Conservation (phyloP, 2,888 invertebrate genomes). For the Cancer borealis region DNA sequence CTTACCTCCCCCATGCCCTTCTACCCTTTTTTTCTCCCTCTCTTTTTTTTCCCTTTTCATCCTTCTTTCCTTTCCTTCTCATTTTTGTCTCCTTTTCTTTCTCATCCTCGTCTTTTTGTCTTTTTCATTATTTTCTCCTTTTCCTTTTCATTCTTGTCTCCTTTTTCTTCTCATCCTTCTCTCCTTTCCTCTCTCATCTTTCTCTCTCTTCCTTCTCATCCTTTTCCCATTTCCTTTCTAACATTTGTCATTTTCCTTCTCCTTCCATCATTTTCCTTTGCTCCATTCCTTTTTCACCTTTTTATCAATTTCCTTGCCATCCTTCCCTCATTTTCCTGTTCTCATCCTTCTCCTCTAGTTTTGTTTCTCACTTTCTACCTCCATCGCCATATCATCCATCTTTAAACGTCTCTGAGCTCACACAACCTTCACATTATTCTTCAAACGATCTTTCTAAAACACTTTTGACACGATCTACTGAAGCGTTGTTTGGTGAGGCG, state of each 20-base stretch:
- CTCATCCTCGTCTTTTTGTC: background rate
- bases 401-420: background rate
- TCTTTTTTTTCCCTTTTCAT: background rate
- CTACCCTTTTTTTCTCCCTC: background rate
- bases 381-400: background rate
- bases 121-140: background rate
- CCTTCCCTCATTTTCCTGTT: background rate
- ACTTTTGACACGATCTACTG: background rate
- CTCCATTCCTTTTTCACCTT: background rate
- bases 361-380: background rate
- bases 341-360: no score
- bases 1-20: background rate
- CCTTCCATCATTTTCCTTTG: background rate
- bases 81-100: background rate
- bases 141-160: background rate
- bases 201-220: background rate
- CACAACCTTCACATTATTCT: slow-evolving; percentile 20
- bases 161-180: background rate
- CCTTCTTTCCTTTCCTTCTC: background rate
- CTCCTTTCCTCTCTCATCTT: background rate
- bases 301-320: background rate
- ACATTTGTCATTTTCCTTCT: background rate
- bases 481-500: background rate
- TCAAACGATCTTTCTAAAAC: slow-evolving; percentile 20
- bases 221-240: background rate